phyloP scores from a whole-genome alignment of 2,888 invertebrate genomes.

The Caenorhabditis sp. region DNA sequence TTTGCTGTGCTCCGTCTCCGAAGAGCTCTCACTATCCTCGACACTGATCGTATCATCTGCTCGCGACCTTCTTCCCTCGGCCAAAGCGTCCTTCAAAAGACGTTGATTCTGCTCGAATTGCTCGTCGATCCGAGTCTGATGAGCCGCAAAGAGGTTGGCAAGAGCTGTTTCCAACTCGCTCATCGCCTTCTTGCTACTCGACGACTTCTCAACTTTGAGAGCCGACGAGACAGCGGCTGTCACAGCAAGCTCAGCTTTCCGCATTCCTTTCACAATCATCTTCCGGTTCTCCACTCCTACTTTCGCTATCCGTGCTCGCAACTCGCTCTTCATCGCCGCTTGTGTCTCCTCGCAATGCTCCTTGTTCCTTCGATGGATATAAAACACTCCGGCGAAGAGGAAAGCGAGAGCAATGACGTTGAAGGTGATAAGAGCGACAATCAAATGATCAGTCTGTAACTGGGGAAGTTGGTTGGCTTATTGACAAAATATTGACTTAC shows the following conservation, averaged over 20 bases:
- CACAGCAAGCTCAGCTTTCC: conserved; percentile 57
- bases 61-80: conserved; percentile 18
- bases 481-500: conserved; percentile 25
- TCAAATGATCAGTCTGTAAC: conserved; percentile 62
- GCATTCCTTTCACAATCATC: conserved; percentile 54
- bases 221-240: conserved; percentile 55
- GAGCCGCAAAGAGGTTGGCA: conserved; percentile 52
- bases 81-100: conserved; percentile 40
- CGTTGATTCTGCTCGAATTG: conserved; percentile 53
- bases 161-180: conserved; percentile 49
- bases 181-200: conserved; percentile 42
- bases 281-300: conserved; percentile 36
- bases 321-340: conserved; percentile 22
- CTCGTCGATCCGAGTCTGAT: conserved; percentile 53
- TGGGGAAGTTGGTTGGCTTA: not conserved
- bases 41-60: conserved; percentile 54
- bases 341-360: conserved; percentile 39
- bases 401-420: conserved; percentile 30
- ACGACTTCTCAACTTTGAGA: conserved; percentile 47
- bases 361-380: conserved; percentile 47
- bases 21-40: conserved; percentile 61
- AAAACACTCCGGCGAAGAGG: conserved; percentile 46
- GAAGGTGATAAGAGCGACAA: conserved; percentile 48
- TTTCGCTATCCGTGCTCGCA: conserved; percentile 37
- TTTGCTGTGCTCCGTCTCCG: conserved; percentile 53